Evolutionary conservation across 2,113 vertebrate genomes (phyloP).

Genomic region (Gallinago jamesoni): DNA sequence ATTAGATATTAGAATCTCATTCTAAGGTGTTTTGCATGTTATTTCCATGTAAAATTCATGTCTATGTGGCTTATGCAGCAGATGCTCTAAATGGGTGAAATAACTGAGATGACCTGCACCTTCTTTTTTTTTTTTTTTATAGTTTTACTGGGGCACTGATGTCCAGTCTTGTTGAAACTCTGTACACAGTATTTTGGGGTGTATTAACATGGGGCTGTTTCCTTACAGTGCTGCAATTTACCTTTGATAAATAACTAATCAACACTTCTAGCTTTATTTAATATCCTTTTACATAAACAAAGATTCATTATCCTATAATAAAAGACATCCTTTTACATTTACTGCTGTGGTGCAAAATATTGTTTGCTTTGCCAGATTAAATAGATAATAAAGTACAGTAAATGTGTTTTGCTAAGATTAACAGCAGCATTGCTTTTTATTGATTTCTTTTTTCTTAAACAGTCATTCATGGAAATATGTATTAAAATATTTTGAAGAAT

Average conservation of each 20-base stretch:
- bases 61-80: background rate
- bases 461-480: background rate
- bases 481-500: background rate
- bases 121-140: background rate
- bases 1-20: background rate
- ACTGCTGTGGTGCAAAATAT: background rate
- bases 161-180: background rate
- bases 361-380: conserved; percentile 38
- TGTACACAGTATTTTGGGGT: background rate
- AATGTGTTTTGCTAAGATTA: conserved; percentile 8
- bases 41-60: background rate
- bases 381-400: conserved; percentile 24
- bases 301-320: conserved; percentile 38
- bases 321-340: conserved; percentile 16
- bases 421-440: background rate
- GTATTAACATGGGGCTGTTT: background rate
- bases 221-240: conserved; percentile 18
- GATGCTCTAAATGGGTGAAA: background rate
- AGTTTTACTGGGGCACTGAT: background rate
- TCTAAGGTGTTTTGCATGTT: conserved; percentile 30
- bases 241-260: conserved; percentile 53
- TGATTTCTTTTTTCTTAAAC: background rate
- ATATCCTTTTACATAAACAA: conserved; percentile 30
- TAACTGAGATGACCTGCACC: background rate
- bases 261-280: conserved; percentile 22